phyloP scores from a whole-genome alignment of 2,888 invertebrate species.

The Sphaerophoria rueppellii region DNA sequence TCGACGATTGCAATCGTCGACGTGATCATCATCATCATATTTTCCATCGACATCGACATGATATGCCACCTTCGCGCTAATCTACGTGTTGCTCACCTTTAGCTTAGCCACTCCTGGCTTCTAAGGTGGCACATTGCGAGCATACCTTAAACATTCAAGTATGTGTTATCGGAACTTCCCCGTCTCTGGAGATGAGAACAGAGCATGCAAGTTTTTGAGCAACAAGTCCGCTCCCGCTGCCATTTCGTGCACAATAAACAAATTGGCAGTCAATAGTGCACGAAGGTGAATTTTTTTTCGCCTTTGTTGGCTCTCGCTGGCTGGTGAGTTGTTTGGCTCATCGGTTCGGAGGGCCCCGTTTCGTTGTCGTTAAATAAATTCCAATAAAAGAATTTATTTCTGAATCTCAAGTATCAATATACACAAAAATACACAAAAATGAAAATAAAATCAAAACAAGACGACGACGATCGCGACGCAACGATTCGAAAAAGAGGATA shows the following conservation, averaged over 20 bases:
- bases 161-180: constrained; percentile 17
- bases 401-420: constrained; percentile 30
- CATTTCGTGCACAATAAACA: constrained; percentile 51
- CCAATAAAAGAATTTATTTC: constrained; percentile 45
- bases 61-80: constrained; percentile 61
- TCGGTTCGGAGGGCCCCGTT: neutral
- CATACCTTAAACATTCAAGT: constrained; percentile 44
- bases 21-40: neutral
- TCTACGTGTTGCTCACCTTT: constrained; percentile 63
- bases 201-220: constrained; percentile 36
- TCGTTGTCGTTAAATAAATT: constrained; percentile 40
- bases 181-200: constrained; percentile 5
- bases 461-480: neutral
- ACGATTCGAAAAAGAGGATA: constrained; percentile 27
- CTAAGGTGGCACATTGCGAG: constrained; percentile 64
- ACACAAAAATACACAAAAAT: neutral
- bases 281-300: constrained; percentile 60
- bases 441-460: constrained; percentile 21
- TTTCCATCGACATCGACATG: neutral
- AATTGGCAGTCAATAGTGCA: constrained; percentile 71
- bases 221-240: constrained; percentile 38
- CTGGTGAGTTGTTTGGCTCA: neutral
- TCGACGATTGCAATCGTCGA: neutral
- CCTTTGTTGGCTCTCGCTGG: neutral
- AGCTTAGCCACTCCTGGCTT: constrained; percentile 50